Evolutionary conservation across 2,888 invertebrate species (phyloP).

Genomic region (Xestobium rufovillosum): DNA sequence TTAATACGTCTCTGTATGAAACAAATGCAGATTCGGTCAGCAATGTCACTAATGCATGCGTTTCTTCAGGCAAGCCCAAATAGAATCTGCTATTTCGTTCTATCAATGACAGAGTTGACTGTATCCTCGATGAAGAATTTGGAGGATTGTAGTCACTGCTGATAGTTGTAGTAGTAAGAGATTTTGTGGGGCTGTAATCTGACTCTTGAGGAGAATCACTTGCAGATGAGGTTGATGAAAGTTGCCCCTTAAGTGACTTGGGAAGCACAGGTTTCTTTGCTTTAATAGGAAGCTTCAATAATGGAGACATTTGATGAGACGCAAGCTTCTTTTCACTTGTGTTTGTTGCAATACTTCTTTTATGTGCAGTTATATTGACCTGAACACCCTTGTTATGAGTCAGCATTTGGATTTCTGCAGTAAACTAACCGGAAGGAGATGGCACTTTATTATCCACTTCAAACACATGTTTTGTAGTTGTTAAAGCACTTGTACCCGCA

Average conservation of each 20-base stretch:
- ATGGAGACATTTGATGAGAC: too few relatives aligned
- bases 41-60: neutral
- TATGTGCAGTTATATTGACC: too few relatives aligned
- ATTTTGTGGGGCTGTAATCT: too few relatives aligned
- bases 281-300: too few relatives aligned
- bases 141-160: neutral
- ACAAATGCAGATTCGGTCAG: neutral
- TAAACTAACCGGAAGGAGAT: too few relatives aligned
- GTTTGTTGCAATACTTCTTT: too few relatives aligned
- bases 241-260: neutral
- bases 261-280: neutral
- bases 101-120: neutral
- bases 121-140: neutral
- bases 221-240: slow-evolving; percentile 2
- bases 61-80: neutral
- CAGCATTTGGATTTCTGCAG: too few relatives aligned
- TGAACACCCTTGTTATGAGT: too few relatives aligned
- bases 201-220: slow-evolving; percentile 2
- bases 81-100: slow-evolving; percentile 1
- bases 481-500: neutral
- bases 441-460: too few relatives aligned
- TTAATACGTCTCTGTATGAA: neutral
- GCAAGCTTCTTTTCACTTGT: too few relatives aligned
- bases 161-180: too few relatives aligned
- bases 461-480: neutral